These are phyloP conservation scores for Chromis chromis DNA, from an alignment of 2,797 vertebrate genomes.

Conservation along the genomic window DNA sequence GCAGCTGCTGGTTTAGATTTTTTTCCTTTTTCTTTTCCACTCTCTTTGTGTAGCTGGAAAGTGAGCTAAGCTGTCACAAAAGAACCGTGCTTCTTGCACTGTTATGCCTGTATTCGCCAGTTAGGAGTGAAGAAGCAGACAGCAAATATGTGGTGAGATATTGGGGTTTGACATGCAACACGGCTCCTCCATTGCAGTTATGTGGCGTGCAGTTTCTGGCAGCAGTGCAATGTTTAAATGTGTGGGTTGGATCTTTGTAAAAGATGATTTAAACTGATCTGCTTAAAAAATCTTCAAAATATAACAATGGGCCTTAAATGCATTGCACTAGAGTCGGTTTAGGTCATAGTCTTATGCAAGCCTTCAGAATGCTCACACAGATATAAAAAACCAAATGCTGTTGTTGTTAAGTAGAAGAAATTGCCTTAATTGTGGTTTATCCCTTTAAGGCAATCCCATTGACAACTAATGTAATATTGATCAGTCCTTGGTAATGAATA, in stretches of 20 bases:
- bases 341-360: too few species aligned
- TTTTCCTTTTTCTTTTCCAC: too few species aligned
- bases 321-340: not conserved
- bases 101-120: too few species aligned
- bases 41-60: too few species aligned
- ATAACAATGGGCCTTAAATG: not conserved
- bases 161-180: too few species aligned
- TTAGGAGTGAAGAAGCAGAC: too few species aligned
- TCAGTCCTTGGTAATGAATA: slow-evolving; percentile 49
- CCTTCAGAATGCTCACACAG: not conserved
- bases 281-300: not conserved
- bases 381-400: not conserved
- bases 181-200: too few species aligned
- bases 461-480: slow-evolving; percentile 56
- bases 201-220: not conserved
- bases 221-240: not conserved
- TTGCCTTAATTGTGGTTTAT: slow-evolving; percentile 16
- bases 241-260: not conserved
- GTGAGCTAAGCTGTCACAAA: too few species aligned
- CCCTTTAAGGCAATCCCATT: slow-evolving; percentile 22
- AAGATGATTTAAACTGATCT: too few species aligned
- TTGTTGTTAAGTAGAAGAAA: not conserved
- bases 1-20: too few species aligned
- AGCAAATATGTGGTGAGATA: too few species aligned
- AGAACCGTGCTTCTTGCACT: too few species aligned